A percentile compares a stretch with the other conserved stretches of the same genome.
Conservation (phyloP, 2,888 invertebrate genomes). For the Gastrophysa polygoni region DNA sequence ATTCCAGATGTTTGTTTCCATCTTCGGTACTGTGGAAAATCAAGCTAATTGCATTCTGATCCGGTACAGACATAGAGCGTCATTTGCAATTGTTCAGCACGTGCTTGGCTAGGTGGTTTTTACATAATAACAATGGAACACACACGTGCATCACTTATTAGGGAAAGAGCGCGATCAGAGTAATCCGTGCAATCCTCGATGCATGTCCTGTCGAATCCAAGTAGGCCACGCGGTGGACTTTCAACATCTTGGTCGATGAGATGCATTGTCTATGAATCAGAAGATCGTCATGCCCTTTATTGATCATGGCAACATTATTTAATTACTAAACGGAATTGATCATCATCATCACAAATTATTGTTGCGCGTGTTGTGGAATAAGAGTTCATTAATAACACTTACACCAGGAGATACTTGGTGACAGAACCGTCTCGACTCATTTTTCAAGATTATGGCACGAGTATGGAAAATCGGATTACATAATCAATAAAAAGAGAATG, state of each 20-base stretch:
- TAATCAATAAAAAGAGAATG: no score
- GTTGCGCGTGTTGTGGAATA: no score
- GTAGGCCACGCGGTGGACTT: conserved; percentile 6
- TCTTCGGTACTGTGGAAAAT: conserved; percentile 5
- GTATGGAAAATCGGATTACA: no score
- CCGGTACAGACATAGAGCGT: conserved; percentile 25
- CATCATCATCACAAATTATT: no score
- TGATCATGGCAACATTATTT: background rate
- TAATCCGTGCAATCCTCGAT: conserved; percentile 20
- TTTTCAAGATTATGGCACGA: no score
- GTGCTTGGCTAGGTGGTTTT: conserved; percentile 32
- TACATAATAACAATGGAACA: conserved; percentile 30
- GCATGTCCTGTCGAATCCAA: conserved; percentile 20
- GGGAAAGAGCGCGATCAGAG: conserved; percentile 19
- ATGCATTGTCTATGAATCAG: conserved; percentile 1
- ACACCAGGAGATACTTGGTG: no score
- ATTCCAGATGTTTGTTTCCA: conserved; percentile 7
- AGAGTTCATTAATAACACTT: no score
- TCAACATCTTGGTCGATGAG: conserved; percentile 3
- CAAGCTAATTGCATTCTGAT: conserved; percentile 25
- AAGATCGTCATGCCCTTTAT: background rate
- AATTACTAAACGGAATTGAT: background rate
- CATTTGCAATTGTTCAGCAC: conserved; percentile 37
- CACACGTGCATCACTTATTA: conserved; percentile 37
- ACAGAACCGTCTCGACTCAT: no score